phyloP scores from a whole-genome alignment of 2,113 vertebrate species.

The Nesospiza acunhae region DNA sequence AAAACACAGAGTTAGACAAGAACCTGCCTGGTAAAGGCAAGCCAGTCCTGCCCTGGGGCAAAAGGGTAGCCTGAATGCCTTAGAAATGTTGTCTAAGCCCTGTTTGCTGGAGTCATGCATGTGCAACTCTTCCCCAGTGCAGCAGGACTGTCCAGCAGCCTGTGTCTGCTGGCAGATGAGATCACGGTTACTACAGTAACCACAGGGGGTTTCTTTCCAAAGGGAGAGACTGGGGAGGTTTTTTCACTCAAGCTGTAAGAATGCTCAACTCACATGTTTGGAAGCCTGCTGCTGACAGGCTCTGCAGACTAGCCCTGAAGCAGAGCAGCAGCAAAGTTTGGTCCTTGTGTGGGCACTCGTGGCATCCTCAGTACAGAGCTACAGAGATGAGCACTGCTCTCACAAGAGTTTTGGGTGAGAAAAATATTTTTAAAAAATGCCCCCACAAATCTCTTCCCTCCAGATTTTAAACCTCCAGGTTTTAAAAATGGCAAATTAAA shows the following conservation, averaged over 20 bases:
- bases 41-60: background rate
- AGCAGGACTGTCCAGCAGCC: background rate
- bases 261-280: background rate
- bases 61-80: background rate
- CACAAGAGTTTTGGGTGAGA: background rate
- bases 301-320: background rate
- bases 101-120: background rate
- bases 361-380: background rate
- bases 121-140: background rate
- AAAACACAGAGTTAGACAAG: background rate
- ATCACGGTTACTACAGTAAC: conserved; percentile 9
- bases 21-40: background rate
- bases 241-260: background rate
- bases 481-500: background rate
- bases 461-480: background rate
- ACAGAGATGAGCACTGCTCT: background rate
- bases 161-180: background rate
- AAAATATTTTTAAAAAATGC: no score
- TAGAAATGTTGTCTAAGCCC: background rate
- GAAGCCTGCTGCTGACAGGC: background rate
- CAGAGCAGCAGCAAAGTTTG: background rate
- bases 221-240: background rate
- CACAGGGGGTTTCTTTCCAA: background rate
- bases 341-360: background rate
- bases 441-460: background rate